Evolutionary conservation across 2,113 vertebrate genomes (phyloP).

Genomic region (Zosterops lateralis): DNA sequence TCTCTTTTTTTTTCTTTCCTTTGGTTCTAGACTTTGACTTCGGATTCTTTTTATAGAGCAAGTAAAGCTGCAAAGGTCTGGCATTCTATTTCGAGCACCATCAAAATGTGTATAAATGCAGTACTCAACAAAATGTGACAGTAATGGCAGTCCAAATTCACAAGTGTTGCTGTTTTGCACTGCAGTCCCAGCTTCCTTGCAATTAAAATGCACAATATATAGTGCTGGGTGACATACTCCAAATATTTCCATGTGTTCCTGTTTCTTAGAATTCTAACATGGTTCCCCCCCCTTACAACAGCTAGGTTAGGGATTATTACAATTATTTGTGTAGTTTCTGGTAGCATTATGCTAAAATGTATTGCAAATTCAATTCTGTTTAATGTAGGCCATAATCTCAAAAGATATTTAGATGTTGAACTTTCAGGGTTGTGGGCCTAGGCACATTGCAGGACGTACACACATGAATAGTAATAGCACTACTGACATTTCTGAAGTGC

Average conservation of each 20-base stretch:
- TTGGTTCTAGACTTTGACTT: slow-evolving; percentile 13
- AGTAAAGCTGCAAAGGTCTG: neutral
- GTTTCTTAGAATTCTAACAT: neutral
- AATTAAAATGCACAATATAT: slow-evolving; percentile 27
- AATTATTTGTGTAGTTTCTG: neutral
- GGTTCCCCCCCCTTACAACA: neutral
- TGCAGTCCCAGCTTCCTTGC: neutral
- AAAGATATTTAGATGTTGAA: slow-evolving; percentile 2
- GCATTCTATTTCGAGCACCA: neutral
- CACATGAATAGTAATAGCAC: neutral
- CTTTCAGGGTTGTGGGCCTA: neutral
- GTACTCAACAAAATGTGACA: slow-evolving; percentile 14
- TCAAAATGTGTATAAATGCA: slow-evolving; percentile 29
- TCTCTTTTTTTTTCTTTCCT: neutral
- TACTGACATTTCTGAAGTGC: neutral
- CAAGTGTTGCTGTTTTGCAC: slow-evolving; percentile 1
- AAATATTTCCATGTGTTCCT: slow-evolving; percentile 7
- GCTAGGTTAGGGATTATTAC: neutral
- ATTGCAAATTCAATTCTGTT: neutral
- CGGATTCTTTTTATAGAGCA: slow-evolving; percentile 7
- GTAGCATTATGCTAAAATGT: neutral
- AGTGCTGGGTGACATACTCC: neutral
- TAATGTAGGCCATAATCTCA: neutral
- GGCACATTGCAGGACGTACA: neutral
- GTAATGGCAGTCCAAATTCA: slow-evolving; percentile 23